phyloP scores from a whole-genome alignment of 1,140 invertebrate genomes.

The Octopus sinensis region DNA sequence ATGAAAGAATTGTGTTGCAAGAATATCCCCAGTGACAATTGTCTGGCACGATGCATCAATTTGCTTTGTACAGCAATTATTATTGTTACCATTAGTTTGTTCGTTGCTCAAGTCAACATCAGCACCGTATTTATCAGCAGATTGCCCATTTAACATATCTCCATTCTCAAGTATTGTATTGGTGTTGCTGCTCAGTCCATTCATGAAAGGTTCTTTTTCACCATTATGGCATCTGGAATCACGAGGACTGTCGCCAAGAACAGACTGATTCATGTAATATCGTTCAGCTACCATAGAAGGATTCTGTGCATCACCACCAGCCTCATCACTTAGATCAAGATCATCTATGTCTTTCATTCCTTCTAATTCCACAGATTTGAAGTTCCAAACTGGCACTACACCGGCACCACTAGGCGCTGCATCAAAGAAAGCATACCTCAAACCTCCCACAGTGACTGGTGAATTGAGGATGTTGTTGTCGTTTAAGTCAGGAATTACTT shows the following conservation, averaged over 20 bases:
- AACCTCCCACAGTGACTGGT: conserved; percentile 44
- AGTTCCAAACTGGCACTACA: conserved; percentile 56
- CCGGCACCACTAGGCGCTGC: conserved; percentile 54
- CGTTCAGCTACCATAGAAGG: conserved; percentile 55
- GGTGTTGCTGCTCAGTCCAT: conserved; percentile 12
- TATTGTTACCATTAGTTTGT: conserved; percentile 15
- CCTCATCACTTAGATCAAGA: conserved; percentile 46
- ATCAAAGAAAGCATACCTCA: conserved; percentile 51
- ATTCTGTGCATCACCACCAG: conserved; percentile 34
- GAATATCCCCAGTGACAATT: conserved; percentile 56
- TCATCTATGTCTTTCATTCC: conserved; percentile 48
- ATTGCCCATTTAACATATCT: conserved; percentile 19
- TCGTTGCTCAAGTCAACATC: conserved; percentile 14
- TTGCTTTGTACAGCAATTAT: conserved; percentile 25
- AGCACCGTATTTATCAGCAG: conserved; percentile 15
- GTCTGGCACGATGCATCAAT: conserved; percentile 51
- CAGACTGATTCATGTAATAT: conserved; percentile 54
- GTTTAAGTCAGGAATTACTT: conserved; percentile 49
- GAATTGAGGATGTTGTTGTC: conserved; percentile 40
- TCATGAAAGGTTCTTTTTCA: conserved; percentile 11
- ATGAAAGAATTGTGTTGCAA: conserved; percentile 57
- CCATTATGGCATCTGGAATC: conserved; percentile 16
- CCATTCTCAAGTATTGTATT: conserved; percentile 10
- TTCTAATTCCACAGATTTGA: conserved; percentile 46
- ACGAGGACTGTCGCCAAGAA: conserved; percentile 48